Evolutionary conservation across 2,113 vertebrate genomes (phyloP), one percentile per base, ranked within the genome.

Genomic region (Ascaphus truei): DNA sequence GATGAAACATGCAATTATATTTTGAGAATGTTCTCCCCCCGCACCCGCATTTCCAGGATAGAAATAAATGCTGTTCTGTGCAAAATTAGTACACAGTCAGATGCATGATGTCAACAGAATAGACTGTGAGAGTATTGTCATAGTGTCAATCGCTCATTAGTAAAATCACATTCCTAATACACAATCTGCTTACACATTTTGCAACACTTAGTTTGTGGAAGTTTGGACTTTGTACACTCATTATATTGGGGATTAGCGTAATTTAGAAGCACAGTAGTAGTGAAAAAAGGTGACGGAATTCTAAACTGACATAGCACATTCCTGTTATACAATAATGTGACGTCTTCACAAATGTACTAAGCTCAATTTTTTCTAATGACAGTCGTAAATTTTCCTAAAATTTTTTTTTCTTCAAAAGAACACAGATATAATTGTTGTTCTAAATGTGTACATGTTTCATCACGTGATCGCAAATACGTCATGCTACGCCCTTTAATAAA

Each of bases 191-290:
- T n/a, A 20, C 50, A 3, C 8, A 27, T 11, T 26, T 33, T 27
- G 20, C 53, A n/a, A n/a, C n/a, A 58, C 64, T 58, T 68, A 68
- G 65, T 33, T 11, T n/a, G 34, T 58, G 47, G 65, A 34, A 16
- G 20, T 34, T 3, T 55, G 23, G 33, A 33, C n/a, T n/a, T n/a
- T 26, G 43, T 30, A 63, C 15, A 16, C n/a, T 20, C n/a, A n/a
- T n/a, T n/a, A n/a, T n/a, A n/a, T n/a, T 47, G 13, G 64, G 51
- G 39, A 47, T 53, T 41, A 66, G 25, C 16, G 29, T 30, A 52
- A n/a, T 18, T 20, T 43, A 55, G n/a, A 66, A 66, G 63, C 51
- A 66, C 63, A 56, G 5, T 66, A 29, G 22, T 39, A 25, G 9
- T 16, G 11, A 23, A 37, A 51, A n/a, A n/a, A n/a, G n/a, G n/a